Percentiles rank a stretch among this genome's conserved stretches.
These are phyloP conservation scores for Spea hammondii DNA, from an alignment of 2,797 vertebrate species.

Conservation along the genomic window DNA sequence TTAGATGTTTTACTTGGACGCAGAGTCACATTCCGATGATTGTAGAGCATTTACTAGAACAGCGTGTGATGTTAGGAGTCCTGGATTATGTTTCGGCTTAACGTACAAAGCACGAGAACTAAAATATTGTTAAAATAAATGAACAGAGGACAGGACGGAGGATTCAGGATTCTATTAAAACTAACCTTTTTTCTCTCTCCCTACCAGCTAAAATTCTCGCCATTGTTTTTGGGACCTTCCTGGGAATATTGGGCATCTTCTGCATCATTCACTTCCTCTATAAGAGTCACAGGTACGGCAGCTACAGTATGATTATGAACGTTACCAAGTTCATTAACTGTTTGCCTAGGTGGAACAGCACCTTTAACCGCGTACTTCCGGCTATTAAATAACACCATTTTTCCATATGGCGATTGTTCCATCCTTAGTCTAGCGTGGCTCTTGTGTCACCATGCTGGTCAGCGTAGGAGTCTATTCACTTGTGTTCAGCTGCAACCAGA, in stretches of 20 bases:
- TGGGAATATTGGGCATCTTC: conserved; percentile 56
- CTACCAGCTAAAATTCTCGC: conserved; percentile 62
- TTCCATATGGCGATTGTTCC: no score
- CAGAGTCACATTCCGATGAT: background rate
- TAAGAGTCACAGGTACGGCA: conserved; percentile 60
- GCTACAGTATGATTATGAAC: background rate
- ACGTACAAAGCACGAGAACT: no score
- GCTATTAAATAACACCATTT: no score
- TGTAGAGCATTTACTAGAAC: background rate
- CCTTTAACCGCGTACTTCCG: no score
- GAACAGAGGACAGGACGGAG: no score
- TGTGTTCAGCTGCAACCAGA: no score
- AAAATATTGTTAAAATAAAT: no score
- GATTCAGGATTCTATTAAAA: background rate
- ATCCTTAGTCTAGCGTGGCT: no score
- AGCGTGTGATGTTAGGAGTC: background rate
- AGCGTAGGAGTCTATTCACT: no score
- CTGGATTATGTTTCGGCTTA: background rate
- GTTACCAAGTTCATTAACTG: no score
- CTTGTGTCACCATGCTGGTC: no score
- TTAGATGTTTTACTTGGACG: background rate
- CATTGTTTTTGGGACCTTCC: conserved; percentile 57
- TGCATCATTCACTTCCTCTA: conserved; percentile 53
- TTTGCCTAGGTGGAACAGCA: no score
- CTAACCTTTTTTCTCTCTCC: background rate